Evolutionary conservation across 2,888 invertebrate genomes (phyloP).

Genomic region (Prosapia bicincta): DNA sequence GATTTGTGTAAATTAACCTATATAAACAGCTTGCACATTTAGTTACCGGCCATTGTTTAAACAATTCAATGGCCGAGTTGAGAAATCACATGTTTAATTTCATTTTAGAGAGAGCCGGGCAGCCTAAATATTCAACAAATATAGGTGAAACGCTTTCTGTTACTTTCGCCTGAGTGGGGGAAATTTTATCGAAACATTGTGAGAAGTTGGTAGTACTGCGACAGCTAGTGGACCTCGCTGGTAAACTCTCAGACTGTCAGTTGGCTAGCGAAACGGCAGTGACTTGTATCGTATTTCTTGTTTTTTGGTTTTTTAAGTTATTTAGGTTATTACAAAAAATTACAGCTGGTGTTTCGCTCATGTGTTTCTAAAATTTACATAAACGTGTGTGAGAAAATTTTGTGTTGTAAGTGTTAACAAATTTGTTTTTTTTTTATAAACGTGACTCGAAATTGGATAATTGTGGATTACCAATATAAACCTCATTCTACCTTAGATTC

Average conservation of each 20-base stretch:
- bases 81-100: neutral
- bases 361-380: neutral
- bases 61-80: neutral
- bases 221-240: neutral
- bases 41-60: neutral
- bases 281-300: neutral
- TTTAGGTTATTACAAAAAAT: neutral
- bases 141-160: conserved; percentile 2
- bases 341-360: neutral
- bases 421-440: neutral
- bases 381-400: neutral
- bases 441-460: neutral
- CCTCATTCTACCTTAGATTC: conserved; percentile 8
- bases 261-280: neutral
- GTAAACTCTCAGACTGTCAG: neutral
- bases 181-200: neutral
- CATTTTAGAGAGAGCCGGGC: neutral
- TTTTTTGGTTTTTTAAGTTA: neutral
- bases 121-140: neutral
- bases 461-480: conserved; percentile 7
- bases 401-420: neutral
- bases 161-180: neutral
- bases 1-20: neutral
- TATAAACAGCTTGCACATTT: neutral
- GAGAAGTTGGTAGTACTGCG: neutral